Percentiles rank a stretch among this genome's conserved stretches.
phyloP scores from a whole-genome alignment of 1,140 invertebrate genomes.

The Cyclina sinensis region DNA sequence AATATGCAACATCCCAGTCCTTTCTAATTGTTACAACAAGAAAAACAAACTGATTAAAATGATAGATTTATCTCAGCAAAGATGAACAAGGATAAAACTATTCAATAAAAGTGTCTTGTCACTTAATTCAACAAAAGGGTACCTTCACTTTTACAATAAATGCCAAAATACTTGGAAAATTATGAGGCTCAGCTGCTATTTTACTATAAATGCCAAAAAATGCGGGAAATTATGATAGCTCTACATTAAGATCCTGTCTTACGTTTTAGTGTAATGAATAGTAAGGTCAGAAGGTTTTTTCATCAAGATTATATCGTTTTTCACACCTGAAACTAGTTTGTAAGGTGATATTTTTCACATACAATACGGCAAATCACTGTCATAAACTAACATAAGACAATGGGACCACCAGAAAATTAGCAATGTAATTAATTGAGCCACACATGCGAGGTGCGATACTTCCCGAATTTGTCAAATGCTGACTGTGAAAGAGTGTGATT shows the following conservation, averaged over 20 bases:
- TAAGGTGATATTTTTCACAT: neutral
- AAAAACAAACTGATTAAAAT: too few species aligned
- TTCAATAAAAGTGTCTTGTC: neutral
- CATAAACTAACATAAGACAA: slow-evolving; percentile 17
- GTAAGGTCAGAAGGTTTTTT: slow-evolving; percentile 22
- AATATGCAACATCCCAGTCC: too few species aligned
- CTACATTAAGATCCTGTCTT: neutral
- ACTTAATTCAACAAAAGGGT: neutral
- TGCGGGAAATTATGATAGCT: neutral
- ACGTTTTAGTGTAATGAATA: slow-evolving; percentile 13
- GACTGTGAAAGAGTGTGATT: neutral
- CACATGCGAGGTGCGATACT: slow-evolving; percentile 17
- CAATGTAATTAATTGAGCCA: slow-evolving; percentile 35
- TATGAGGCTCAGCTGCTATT: neutral
- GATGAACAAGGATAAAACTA: neutral
- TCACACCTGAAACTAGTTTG: neutral
- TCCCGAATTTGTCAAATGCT: slow-evolving; percentile 25
- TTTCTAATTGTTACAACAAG: too few species aligned
- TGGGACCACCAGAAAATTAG: slow-evolving; percentile 9
- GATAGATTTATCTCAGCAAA: neutral
- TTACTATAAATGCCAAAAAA: slow-evolving; percentile 34
- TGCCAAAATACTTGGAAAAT: neutral
- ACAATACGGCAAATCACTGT: neutral
- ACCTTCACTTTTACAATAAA: slow-evolving; percentile 28
- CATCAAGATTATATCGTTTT: slow-evolving; percentile 38